Evolutionary conservation across 2,797 vertebrate species (phyloP).

Genomic region (Hapalemur alaotrensis): DNA sequence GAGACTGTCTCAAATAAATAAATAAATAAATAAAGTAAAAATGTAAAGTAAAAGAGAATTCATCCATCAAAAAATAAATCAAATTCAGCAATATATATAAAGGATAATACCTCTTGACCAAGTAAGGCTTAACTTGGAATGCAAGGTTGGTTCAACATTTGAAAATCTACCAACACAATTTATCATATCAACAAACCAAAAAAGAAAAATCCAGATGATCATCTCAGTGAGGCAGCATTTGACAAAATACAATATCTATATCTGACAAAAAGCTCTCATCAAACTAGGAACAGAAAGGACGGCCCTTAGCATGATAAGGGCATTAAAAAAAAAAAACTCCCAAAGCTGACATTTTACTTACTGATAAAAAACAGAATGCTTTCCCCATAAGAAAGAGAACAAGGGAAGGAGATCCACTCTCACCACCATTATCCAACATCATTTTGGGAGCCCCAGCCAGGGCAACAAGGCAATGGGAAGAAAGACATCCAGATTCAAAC

Average conservation of each 20-base stretch:
- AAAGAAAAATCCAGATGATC: neutral
- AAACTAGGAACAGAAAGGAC: neutral
- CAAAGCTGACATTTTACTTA: neutral
- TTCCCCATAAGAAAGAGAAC: neutral
- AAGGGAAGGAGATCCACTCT: neutral
- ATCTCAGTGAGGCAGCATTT: neutral
- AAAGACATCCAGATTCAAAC: neutral
- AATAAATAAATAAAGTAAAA: neutral
- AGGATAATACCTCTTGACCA: no score
- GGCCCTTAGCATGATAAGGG: neutral
- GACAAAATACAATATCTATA: neutral
- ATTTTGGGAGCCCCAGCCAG: neutral
- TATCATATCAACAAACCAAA: neutral
- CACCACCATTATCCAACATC: no score
- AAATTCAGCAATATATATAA: neutral
- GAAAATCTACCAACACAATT: neutral
- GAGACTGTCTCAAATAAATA: no score
- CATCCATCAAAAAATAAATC: neutral
- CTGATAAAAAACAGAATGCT: neutral
- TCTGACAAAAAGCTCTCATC: neutral
- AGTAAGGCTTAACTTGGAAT: neutral
- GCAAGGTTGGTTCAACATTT: neutral
- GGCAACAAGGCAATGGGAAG: neutral
- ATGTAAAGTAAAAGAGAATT: neutral
- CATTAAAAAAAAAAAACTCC: neutral